Percentiles rank a stretch among this genome's conserved stretches.
phyloP scores from a whole-genome alignment of 2,888 invertebrate species.

The Andrena haemorrhoa region DNA sequence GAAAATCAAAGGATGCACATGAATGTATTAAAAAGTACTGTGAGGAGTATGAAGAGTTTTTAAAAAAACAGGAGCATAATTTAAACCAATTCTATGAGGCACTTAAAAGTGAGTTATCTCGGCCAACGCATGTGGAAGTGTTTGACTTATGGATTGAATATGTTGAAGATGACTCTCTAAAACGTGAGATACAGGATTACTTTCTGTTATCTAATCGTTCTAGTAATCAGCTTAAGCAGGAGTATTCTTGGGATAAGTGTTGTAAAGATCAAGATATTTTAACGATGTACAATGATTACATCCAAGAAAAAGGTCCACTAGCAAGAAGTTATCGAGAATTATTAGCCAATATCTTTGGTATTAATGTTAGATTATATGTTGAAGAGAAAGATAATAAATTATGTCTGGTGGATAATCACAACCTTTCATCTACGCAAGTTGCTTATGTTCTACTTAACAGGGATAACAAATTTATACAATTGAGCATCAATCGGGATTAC shows the following conservation, averaged over 20 bases:
- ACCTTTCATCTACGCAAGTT: neutral
- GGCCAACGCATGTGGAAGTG: no score
- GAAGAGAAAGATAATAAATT: neutral
- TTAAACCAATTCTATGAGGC: constrained; percentile 6
- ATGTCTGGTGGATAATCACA: constrained; percentile 7
- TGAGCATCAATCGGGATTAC: constrained; percentile 1
- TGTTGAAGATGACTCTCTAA: no score
- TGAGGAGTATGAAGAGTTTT: neutral
- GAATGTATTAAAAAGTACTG: neutral
- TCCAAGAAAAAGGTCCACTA: neutral
- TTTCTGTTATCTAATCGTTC: no score
- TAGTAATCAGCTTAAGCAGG: no score
- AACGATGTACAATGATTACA: neutral
- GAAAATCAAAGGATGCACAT: neutral
- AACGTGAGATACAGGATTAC: no score
- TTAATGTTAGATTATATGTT: constrained; percentile 22
- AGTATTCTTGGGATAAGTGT: neutral
- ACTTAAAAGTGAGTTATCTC: neutral
- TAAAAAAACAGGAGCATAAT: neutral
- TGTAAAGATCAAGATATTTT: constrained; percentile 4
- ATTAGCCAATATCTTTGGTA: neutral
- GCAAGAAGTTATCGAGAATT: constrained; percentile 16
- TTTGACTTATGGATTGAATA: no score
- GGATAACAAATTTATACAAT: neutral
- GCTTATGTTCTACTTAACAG: neutral